phyloP scores from a whole-genome alignment of 2,888 invertebrate species.

The Agrochola litura region DNA sequence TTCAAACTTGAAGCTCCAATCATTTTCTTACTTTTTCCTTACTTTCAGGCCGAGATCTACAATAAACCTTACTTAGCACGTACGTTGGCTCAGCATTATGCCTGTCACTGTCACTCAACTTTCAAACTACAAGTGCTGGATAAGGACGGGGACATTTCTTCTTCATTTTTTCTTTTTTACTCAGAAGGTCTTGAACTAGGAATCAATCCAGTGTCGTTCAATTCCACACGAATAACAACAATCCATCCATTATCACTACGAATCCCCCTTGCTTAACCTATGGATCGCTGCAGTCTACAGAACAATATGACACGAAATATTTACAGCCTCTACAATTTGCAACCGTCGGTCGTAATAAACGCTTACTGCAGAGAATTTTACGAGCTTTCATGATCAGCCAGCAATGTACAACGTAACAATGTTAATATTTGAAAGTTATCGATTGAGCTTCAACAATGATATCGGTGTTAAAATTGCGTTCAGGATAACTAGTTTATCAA shows the following conservation, averaged over 20 bases:
- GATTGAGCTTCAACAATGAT: conserved; percentile 12
- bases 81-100: not conserved
- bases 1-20: not conserved
- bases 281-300: not conserved
- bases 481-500: not conserved
- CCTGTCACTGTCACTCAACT: not conserved
- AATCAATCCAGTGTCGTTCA: not conserved
- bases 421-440: conserved; percentile 27
- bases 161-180: no score
- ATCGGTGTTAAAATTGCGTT: not conserved
- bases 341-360: conserved; percentile 34
- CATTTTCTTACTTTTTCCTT: not conserved
- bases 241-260: not conserved
- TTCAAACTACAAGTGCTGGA: not conserved
- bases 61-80: no score
- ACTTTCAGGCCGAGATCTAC: not conserved
- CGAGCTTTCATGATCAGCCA: conserved; percentile 23
- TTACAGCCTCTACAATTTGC: conserved; percentile 36
- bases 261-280: no score
- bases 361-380: conserved; percentile 46
- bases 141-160: no score
- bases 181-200: no score
- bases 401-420: conserved; percentile 38
- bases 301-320: conserved; percentile 30
- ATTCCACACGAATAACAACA: not conserved